These are phyloP conservation scores for human DNA, from an alignment of 2,113 vertebrate species.

Conservation along the genomic window DNA sequence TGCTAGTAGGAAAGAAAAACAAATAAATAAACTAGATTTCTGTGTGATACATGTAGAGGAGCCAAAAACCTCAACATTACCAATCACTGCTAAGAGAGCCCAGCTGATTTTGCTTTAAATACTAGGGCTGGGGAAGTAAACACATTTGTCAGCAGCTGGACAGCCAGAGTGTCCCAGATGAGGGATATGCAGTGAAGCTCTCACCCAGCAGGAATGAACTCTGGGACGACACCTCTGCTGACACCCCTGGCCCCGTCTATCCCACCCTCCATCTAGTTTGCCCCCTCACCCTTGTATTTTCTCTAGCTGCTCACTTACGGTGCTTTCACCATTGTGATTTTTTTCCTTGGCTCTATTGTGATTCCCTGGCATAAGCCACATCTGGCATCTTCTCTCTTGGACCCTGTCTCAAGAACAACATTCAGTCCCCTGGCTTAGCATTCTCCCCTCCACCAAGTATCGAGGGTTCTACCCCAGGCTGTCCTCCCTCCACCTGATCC, in stretches of 20 bases:
- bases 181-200: background rate
- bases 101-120: background rate
- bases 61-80: background rate
- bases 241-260: accelerated
- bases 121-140: background rate
- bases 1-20: background rate
- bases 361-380: background rate
- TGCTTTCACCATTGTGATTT: background rate
- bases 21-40: background rate
- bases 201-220: background rate
- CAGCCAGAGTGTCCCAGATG: background rate
- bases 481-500: conserved; percentile 45
- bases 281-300: background rate
- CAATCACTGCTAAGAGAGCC: background rate
- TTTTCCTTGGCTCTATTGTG: background rate
- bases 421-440: background rate
- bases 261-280: background rate
- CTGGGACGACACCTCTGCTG: background rate
- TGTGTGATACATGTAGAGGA: background rate
- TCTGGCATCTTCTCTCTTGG: background rate
- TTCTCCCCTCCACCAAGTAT: background rate
- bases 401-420: background rate
- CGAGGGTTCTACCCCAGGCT: background rate
- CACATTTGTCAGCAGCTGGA: background rate
- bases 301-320: background rate